phyloP scores from a whole-genome alignment of 1,140 invertebrate species.

The Drosophila paulistorum region DNA sequence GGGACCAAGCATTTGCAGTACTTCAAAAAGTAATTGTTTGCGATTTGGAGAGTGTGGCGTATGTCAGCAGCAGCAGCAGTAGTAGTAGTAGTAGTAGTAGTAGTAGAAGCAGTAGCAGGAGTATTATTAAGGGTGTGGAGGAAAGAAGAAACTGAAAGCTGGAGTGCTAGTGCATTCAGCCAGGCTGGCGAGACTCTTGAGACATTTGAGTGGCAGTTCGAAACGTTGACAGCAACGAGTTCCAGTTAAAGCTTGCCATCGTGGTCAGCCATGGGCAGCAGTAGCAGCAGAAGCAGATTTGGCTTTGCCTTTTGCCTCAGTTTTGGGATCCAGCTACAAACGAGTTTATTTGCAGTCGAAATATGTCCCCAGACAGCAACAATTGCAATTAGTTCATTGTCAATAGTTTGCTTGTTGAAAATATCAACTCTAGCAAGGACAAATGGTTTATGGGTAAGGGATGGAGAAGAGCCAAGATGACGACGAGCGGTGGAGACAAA shows the following conservation, averaged over 20 bases:
- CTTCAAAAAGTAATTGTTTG: constrained; percentile 81
- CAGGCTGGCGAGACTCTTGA: constrained; percentile 68
- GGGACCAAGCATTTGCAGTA: constrained; percentile 41
- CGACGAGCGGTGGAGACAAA: constrained; percentile 42
- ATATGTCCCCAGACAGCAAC: constrained; percentile 78
- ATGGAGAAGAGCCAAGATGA: neutral
- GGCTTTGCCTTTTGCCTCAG: constrained; percentile 34
- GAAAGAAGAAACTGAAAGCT: constrained; percentile 15
- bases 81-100: constrained; percentile 17
- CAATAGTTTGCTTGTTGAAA: constrained; percentile 79
- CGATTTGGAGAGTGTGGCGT: constrained; percentile 73
- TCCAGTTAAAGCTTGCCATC: constrained; percentile 57
- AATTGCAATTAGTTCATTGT: constrained; percentile 81
- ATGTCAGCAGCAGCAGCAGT: constrained; percentile 38
- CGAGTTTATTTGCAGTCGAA: constrained; percentile 80
- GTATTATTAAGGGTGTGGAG: neutral
- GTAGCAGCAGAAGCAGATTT: neutral
- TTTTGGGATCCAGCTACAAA: constrained; percentile 49
- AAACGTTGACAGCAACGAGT: constrained; percentile 53
- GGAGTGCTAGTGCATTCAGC: constrained; percentile 37
- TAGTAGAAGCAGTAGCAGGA: constrained; percentile 9
- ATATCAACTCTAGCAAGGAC: constrained; percentile 64
- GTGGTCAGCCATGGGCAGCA: constrained; percentile 34
- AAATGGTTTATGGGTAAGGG: constrained; percentile 31
- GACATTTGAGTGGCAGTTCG: constrained; percentile 71